Evolutionary conservation across 1,140 invertebrate species (phyloP).

Genomic region (Diabrotica virgifera): DNA sequence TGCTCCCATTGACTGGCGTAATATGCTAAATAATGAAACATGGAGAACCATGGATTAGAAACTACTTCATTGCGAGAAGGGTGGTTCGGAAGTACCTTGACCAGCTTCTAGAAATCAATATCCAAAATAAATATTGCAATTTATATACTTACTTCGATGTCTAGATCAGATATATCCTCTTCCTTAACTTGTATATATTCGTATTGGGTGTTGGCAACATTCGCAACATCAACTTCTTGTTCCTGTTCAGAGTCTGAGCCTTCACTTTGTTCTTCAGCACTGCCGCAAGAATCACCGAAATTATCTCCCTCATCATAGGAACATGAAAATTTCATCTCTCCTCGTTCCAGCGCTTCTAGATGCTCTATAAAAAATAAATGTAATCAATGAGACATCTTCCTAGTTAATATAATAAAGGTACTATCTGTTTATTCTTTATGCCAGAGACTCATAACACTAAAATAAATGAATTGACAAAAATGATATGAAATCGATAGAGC

Average conservation of each 20-base stretch:
- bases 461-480: too few species aligned
- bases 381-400: background rate
- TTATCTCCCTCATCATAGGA: constrained; percentile 44
- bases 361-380: constrained; percentile 59
- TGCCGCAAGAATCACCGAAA: constrained; percentile 51
- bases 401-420: too few species aligned
- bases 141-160: constrained; percentile 44
- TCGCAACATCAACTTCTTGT: constrained; percentile 55
- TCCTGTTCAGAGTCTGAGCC: constrained; percentile 46
- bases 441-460: too few species aligned
- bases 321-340: constrained; percentile 74
- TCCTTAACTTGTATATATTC: constrained; percentile 34
- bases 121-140: too few species aligned
- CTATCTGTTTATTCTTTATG: too few species aligned
- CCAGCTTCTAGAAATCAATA: too few species aligned
- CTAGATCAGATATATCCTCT: constrained; percentile 51
- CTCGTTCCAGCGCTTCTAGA: constrained; percentile 74
- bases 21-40: too few species aligned
- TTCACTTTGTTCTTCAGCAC: constrained; percentile 49
- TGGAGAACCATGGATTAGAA: too few species aligned
- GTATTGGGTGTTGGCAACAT: constrained; percentile 52
- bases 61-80: too few species aligned
- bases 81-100: too few species aligned
- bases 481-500: too few species aligned
- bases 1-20: too few species aligned